These are phyloP conservation scores for Folsomia candida DNA, from an alignment of 2,888 invertebrate genomes.

Conservation along the genomic window DNA sequence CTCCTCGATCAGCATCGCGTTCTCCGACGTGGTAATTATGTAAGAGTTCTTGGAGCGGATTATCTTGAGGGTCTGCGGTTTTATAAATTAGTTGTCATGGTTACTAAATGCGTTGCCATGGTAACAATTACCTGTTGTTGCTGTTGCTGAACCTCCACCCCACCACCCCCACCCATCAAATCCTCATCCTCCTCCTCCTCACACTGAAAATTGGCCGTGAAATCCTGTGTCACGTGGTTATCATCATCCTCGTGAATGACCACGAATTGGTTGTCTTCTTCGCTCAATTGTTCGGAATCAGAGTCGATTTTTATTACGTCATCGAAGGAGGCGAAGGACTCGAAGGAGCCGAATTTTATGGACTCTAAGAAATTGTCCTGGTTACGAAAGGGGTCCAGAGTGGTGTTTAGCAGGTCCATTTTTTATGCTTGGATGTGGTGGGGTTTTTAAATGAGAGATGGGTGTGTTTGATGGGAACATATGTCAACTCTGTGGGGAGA, in stretches of 20 bases:
- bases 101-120: background rate
- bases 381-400: background rate
- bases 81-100: background rate
- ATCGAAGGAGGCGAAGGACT: no score
- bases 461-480: no score
- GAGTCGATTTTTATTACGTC: background rate
- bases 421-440: no score
- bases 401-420: no score
- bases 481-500: no score
- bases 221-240: background rate
- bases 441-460: no score
- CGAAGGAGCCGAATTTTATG: constrained; percentile 24
- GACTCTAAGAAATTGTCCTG: constrained; percentile 48
- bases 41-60: background rate
- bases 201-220: constrained; percentile 18
- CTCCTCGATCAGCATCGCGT: constrained; percentile 16
- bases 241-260: background rate
- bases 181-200: constrained; percentile 21
- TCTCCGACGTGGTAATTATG: background rate
- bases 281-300: background rate
- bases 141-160: background rate
- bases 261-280: no score
- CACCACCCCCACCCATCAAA: constrained; percentile 5
- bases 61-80: background rate
- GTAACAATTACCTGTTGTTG: background rate